phyloP scores from a whole-genome alignment of 2,888 invertebrate species.

The Leucania comma region DNA sequence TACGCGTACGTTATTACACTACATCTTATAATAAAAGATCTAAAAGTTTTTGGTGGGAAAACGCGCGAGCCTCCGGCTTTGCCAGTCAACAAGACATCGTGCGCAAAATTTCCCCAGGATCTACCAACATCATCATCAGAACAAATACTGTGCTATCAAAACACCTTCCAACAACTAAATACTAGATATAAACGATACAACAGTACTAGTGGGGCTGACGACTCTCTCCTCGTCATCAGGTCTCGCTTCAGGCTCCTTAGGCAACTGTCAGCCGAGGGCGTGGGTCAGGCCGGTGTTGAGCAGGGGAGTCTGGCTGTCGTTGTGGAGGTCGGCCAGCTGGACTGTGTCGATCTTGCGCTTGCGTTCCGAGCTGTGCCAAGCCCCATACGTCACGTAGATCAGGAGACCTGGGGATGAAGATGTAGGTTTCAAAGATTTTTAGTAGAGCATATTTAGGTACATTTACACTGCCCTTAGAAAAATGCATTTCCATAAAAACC shows the following conservation, averaged over 20 bases:
- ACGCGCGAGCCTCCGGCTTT: background rate
- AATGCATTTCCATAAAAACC: too few species aligned
- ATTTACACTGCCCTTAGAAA: too few species aligned
- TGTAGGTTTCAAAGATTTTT: background rate
- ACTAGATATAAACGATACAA: conserved; percentile 83
- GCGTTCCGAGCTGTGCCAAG: conserved; percentile 92
- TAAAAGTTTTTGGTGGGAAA: background rate
- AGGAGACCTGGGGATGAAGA: conserved; percentile 90
- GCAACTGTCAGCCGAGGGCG: conserved; percentile 80
- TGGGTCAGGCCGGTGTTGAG: conserved; percentile 75
- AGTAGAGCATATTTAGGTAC: too few species aligned
- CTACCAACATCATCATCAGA: background rate
- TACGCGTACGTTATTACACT: background rate
- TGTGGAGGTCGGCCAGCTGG: conserved; percentile 79
- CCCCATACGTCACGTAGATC: conserved; percentile 94
- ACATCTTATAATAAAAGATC: background rate
- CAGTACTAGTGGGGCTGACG: conserved; percentile 78
- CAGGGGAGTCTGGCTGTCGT: conserved; percentile 82
- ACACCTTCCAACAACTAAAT: conserved; percentile 67
- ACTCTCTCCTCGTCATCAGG: conserved; percentile 42
- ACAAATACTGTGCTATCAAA: conserved; percentile 25
- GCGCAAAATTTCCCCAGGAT: background rate
- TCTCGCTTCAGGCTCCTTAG: background rate
- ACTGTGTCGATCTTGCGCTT: conserved; percentile 75
- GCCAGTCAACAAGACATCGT: background rate